These are phyloP conservation scores for Lochmaea capreae DNA, from an alignment of 2,888 invertebrate genomes.

Conservation along the genomic window DNA sequence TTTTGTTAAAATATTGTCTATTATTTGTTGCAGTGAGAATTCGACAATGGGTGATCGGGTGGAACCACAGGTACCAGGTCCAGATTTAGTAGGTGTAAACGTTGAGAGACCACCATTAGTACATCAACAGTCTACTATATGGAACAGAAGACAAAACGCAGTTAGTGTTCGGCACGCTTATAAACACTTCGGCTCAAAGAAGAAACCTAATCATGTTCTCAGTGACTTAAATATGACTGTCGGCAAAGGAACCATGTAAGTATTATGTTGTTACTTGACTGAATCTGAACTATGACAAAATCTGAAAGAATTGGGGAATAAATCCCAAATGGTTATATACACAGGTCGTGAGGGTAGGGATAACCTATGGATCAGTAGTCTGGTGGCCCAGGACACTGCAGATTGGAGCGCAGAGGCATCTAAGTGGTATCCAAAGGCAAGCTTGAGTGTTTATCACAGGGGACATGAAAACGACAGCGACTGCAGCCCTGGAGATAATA, in stretches of 20 bases:
- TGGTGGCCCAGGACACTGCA: too few relatives aligned
- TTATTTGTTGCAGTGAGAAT: conserved; percentile 63
- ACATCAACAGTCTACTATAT: conserved; percentile 67
- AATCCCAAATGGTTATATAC: too few relatives aligned
- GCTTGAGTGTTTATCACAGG: too few relatives aligned
- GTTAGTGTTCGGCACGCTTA: conserved; percentile 89
- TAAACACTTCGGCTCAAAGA: conserved; percentile 90
- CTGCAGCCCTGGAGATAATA: too few relatives aligned
- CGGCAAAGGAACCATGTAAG: conserved; percentile 95
- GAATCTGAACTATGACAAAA: too few relatives aligned
- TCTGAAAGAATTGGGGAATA: too few relatives aligned
- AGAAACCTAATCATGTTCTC: conserved; percentile 87
- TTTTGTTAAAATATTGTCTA: not conserved
- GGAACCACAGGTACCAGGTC: conserved; percentile 61
- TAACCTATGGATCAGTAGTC: too few relatives aligned
- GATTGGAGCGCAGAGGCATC: too few relatives aligned
- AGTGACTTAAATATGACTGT: conserved; percentile 94
- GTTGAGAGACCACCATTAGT: conserved; percentile 62
- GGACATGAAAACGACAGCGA: too few relatives aligned
- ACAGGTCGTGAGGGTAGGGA: too few relatives aligned
- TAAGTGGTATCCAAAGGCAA: too few relatives aligned
- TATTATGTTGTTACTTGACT: conserved; percentile 53
- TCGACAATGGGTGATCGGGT: conserved; percentile 63
- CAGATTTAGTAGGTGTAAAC: conserved; percentile 63
- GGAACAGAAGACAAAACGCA: conserved; percentile 83